Conservation (phyloP, 2,888 invertebrate genomes). For the Habroteleia sp. region DNA sequence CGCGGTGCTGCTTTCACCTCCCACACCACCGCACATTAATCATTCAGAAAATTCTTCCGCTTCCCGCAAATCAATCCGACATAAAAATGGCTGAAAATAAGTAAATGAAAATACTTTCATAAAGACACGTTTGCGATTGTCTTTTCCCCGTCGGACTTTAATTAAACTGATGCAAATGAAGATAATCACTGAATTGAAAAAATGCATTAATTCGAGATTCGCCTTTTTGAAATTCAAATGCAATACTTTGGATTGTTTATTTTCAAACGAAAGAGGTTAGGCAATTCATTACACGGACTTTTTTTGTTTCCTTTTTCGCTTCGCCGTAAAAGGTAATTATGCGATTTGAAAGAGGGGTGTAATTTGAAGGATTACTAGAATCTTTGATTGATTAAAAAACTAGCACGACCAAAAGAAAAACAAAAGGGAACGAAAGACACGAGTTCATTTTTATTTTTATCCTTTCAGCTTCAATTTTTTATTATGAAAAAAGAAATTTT, state of each 20-base stretch:
- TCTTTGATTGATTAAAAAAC: slow-evolving; percentile 10
- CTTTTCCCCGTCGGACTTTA: slow-evolving; percentile 17
- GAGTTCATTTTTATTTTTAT: no score
- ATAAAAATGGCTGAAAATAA: not conserved
- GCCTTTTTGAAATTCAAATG: slow-evolving; percentile 24
- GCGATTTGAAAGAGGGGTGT: slow-evolving; percentile 2
- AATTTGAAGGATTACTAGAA: slow-evolving; percentile 2
- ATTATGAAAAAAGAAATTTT: no score
- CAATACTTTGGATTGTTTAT: slow-evolving; percentile 21
- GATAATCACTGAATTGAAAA: slow-evolving; percentile 22
- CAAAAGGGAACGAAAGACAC: no score
- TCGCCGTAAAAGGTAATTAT: not conserved
- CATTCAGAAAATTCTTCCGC: not conserved
- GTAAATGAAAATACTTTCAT: not conserved
- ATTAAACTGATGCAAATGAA: slow-evolving; percentile 38
- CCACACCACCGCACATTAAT: no score
- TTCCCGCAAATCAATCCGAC: not conserved
- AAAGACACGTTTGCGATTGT: not conserved
- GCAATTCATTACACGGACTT: slow-evolving; percentile 8
- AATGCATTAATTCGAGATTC: slow-evolving; percentile 21
- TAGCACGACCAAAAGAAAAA: not conserved
- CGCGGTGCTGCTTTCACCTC: not conserved
- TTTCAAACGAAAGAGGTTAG: slow-evolving; percentile 18
- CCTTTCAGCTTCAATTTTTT: no score
- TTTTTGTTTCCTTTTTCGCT: slow-evolving; percentile 4